Base-by-base conservation (phyloP, 2,113 vertebrate species). In the Irena cyanogastra region DNA sequence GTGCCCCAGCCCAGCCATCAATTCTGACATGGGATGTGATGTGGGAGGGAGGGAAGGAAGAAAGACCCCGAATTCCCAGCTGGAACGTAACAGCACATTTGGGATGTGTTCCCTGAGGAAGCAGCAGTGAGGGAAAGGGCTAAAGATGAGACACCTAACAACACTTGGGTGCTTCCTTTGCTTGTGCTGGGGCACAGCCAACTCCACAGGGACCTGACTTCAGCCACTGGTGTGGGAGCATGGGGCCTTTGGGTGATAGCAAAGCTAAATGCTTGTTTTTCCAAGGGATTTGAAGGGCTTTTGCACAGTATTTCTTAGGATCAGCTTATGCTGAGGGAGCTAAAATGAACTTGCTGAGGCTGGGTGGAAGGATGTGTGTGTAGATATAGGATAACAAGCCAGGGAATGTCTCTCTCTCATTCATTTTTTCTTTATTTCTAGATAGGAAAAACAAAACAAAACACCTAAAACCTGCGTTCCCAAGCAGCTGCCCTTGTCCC, bases 381-480 rank as follows among this genome's bases (percentile, higher is more conserved):
- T 96, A 92, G 91, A 76, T 91, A 80, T 96, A 94, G 96, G 78
- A 56, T 93, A 94, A 94, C 47, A 84, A 87, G 77, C 94, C 74
- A 87, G 83, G 72, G 93, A 83, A 84, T 91, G 20, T 95, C 9
- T 94, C 13, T 89, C 31, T 68, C 49, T 53, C 50, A 42, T 50
- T 93, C 30, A 64, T 66, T 76, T 52, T 44, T 89, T 89, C 70
- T 77, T 65, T 68, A 28, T 88, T 82, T 90, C 72, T 87, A 87
- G 90, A 79, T 92, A 97, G 91, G 49, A 90, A 89, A 33, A 47
- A 30, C 49, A 44, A n/a, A 26, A 26, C 66, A 66, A 50, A 35
- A 53, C 91, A 90, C 94, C 83, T 96, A 95, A 97, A 97, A 94
- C 79, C 86, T 91, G 87, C 28, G 13, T 91, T 96, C 85, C 87